Evolutionary conservation across 2,888 invertebrate genomes (phyloP).

Genomic region (Drepana falcataria): DNA sequence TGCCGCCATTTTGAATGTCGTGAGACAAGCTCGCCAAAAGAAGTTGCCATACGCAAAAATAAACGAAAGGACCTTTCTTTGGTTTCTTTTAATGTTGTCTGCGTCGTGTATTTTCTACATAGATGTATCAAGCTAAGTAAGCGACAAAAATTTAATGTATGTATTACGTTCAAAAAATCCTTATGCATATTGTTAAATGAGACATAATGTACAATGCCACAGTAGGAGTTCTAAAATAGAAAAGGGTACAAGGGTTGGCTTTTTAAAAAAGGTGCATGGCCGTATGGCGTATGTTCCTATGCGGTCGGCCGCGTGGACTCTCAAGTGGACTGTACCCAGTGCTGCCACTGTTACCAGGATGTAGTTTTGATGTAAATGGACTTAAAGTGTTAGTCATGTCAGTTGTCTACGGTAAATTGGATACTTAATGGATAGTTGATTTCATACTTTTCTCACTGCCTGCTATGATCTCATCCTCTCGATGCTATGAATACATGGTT

Average conservation of each 20-base stretch:
- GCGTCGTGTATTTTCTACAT: too few species aligned
- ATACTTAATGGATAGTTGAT: not conserved
- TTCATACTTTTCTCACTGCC: too few species aligned
- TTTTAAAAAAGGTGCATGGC: slow-evolving; percentile 42
- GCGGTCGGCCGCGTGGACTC: slow-evolving; percentile 38
- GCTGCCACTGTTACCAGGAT: slow-evolving; percentile 4
- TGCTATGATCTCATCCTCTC: too few species aligned
- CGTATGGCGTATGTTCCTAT: slow-evolving; percentile 46
- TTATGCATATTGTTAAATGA: not conserved
- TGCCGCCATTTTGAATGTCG: slow-evolving; percentile 34
- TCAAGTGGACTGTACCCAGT: not conserved
- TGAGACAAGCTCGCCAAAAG: slow-evolving; percentile 32
- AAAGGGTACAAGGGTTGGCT: slow-evolving; percentile 37
- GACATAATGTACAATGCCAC: not conserved
- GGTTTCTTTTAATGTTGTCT: not conserved
- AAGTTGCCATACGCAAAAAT: slow-evolving; percentile 38
- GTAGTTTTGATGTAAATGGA: slow-evolving; percentile 24
- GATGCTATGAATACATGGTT: too few species aligned
- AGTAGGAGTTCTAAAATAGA: not conserved
- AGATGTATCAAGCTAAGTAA: not conserved
- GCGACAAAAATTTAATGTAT: too few species aligned
- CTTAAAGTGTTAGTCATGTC: slow-evolving; percentile 3
- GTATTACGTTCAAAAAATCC: too few species aligned
- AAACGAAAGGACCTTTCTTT: not conserved
- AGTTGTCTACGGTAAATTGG: slow-evolving; percentile 1